A percentile compares a stretch with the other conserved stretches of the same genome.
Conservation (phyloP, 2,113 vertebrate genomes). For the Empidonax traillii region DNA sequence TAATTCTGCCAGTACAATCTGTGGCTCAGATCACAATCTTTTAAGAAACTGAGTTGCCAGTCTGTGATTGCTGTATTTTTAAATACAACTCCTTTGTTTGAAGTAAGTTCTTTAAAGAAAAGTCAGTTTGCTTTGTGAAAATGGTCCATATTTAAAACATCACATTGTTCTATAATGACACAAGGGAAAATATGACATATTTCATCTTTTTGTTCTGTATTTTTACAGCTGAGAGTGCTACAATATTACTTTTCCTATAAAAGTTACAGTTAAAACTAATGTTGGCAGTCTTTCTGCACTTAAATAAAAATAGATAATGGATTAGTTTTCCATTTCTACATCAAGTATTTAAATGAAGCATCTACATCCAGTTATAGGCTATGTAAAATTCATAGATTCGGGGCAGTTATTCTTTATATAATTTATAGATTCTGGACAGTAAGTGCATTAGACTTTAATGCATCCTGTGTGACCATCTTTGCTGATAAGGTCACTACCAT, state of each 20-base stretch:
- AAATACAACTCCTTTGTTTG: not conserved
- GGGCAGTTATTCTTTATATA: not conserved
- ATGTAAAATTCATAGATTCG: not conserved
- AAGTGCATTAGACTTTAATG: not conserved
- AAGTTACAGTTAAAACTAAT: not conserved
- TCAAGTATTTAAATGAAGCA: not conserved
- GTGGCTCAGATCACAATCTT: not conserved
- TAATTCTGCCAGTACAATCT: not conserved
- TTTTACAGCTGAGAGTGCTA: not conserved
- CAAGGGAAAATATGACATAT: not conserved
- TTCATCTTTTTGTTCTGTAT: not conserved
- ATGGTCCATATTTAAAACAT: not conserved
- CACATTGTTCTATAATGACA: not conserved
- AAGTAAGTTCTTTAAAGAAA: not conserved
- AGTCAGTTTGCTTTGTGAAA: not conserved
- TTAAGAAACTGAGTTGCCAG: not conserved
- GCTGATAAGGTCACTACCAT: not conserved
- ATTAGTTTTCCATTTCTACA: not conserved
- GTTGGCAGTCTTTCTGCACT: not conserved
- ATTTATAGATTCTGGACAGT: not conserved
- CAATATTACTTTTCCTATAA: not conserved
- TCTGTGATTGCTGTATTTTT: not conserved
- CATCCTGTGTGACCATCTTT: not conserved
- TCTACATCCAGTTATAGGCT: not conserved
- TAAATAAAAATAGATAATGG: not conserved